phyloP scores from a whole-genome alignment of 2,113 vertebrate genomes.

The Istiophorus platypterus region DNA sequence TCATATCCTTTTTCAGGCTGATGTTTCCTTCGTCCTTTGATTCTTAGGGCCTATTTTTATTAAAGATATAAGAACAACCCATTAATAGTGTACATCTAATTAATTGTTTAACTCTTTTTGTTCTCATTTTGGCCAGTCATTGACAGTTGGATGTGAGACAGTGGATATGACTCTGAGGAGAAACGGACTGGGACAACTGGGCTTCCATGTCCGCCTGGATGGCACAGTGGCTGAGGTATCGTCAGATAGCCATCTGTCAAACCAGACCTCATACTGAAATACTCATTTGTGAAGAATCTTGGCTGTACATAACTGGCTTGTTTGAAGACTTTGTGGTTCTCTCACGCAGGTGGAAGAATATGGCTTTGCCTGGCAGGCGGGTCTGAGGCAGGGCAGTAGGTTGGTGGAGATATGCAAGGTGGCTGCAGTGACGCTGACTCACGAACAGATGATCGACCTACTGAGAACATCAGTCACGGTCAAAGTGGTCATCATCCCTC shows the following conservation, averaged over 20 bases:
- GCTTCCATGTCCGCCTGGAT: slow-evolving; percentile 95
- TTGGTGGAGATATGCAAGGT: slow-evolving; percentile 97
- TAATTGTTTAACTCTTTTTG: background rate
- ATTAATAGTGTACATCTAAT: background rate
- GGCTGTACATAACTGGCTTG: background rate
- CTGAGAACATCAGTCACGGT: slow-evolving; percentile 94
- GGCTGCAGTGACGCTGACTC: slow-evolving; percentile 91
- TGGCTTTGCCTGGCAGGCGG: slow-evolving; percentile 96
- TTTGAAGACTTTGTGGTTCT: slow-evolving; percentile 10
- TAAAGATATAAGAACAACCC: background rate
- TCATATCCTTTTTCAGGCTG: background rate
- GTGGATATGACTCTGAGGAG: slow-evolving; percentile 94
- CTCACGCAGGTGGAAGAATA: slow-evolving; percentile 90
- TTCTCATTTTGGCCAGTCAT: slow-evolving; percentile 77
- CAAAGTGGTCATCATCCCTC: slow-evolving; percentile 94
- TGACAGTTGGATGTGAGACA: slow-evolving; percentile 92
- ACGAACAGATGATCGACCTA: slow-evolving; percentile 97
- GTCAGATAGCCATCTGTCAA: slow-evolving; percentile 26
- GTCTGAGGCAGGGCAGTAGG: slow-evolving; percentile 93
- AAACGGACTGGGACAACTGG: slow-evolving; percentile 94
- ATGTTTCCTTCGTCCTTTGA: background rate
- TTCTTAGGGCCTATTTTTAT: background rate
- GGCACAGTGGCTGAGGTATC: slow-evolving; percentile 91
- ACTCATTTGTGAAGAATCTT: background rate
- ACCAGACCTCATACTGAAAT: slow-evolving; percentile 3